These are phyloP conservation scores for Dicrurus megarhynchus DNA, from an alignment of 2,113 vertebrate genomes.

Conservation along the genomic window DNA sequence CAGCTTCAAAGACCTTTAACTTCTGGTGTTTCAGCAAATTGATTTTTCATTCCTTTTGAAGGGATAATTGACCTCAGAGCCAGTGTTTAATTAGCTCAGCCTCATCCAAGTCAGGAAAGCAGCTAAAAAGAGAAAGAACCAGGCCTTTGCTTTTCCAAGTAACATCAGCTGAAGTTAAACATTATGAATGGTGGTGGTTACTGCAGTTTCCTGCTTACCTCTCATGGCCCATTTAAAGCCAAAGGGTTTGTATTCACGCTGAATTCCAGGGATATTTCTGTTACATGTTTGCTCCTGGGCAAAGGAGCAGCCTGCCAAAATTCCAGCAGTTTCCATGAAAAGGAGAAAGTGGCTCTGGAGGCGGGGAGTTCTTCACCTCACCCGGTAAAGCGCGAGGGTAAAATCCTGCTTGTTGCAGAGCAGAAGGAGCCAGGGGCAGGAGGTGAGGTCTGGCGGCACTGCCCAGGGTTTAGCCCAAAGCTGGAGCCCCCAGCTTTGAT, in stretches of 20 bases:
- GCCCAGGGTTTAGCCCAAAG: not conserved
- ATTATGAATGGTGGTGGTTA: not conserved
- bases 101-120: not conserved
- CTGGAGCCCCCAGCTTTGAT: not conserved
- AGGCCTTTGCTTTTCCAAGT: not conserved
- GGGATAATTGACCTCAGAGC: constrained; percentile 40
- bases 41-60: constrained; percentile 57
- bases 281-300: not conserved
- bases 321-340: not conserved
- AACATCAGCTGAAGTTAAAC: not conserved
- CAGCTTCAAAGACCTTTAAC: constrained; percentile 37
- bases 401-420: not conserved
- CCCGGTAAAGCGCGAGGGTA: rapidly evolving
- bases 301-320: not conserved
- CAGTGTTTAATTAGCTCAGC: constrained; percentile 33
- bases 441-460: not conserved
- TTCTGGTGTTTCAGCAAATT: constrained; percentile 44
- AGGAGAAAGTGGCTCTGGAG: not conserved
- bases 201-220: not conserved
- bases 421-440: not conserved
- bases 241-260: not conserved
- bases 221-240: not conserved
- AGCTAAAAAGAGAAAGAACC: not conserved
- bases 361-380: not conserved
- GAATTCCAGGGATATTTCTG: not conserved